Base-by-base conservation (phyloP, 2,113 vertebrate species). In the Cygnus atratus region DNA sequence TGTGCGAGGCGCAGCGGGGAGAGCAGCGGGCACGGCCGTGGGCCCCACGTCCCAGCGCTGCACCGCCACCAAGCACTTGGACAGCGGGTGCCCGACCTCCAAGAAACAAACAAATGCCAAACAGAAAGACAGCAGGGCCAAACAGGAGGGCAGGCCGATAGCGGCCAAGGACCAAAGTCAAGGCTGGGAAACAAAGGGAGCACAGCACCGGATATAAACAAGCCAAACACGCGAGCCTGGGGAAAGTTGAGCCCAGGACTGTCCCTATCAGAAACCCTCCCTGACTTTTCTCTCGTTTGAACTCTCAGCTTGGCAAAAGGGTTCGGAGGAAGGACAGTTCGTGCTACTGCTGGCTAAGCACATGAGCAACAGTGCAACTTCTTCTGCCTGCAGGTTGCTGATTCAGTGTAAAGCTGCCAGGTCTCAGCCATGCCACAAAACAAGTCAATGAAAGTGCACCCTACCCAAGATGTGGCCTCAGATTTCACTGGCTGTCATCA, bases 281-380 rank as follows among this genome's bases (percentile, higher is more conserved):
- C 0, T 28, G 0, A 6, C 4, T 75, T 37, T 14, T 2, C 3
- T 4, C 43, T 54, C 46, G 46, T 41, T 41, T 6, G 44, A 48
- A 43, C 12, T 41, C 25, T 57, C 17, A 2, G 39, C 35, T 26
- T 22, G 55, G 21, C 65, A 55, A 62, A 11, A 52, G 19, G 7
- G 81, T 21, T 11, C 21, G 17, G 46, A 37, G 55, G 19, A 62
- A 44, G 50, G 76, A 37, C 35, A 4, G 1, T 0, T 39, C 2
- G 1, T 8, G 33, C 82, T 18, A 11, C 57, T 5, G 57, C 71
- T 25, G 44, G 81, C 59, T 39, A 3, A 74, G 18, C n/a, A 37
- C 46, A 26, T 25, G 4, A 21, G 48, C 59, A 15, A 0, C 5
- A 15, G 11, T n/a, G 58, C 7, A 37, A 9, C 0, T 44, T 31